Evolutionary conservation across 2,888 invertebrate species (phyloP).

Genomic region (Plusia festucae): DNA sequence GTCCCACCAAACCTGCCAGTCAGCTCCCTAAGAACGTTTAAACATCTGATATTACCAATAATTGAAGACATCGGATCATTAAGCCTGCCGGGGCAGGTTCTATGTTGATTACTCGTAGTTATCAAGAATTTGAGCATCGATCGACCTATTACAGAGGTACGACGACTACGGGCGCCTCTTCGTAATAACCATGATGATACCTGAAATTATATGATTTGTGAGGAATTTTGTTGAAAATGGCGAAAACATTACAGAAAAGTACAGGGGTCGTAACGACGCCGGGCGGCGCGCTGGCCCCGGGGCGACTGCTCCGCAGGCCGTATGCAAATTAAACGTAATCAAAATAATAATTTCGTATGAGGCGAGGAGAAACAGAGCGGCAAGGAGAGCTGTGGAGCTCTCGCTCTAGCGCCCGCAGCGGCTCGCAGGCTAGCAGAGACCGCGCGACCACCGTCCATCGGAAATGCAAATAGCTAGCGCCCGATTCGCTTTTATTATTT

Average conservation of each 20-base stretch:
- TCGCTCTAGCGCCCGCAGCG: constrained; percentile 69
- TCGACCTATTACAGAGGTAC: constrained; percentile 83
- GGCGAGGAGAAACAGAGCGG: constrained; percentile 71
- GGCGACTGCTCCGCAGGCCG: constrained; percentile 78
- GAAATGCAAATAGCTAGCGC: constrained; percentile 84
- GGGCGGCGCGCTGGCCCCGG: constrained; percentile 75
- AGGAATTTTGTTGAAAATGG: constrained; percentile 89
- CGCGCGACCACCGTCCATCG: constrained; percentile 68
- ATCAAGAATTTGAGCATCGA: constrained; percentile 86
- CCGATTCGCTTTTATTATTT: constrained; percentile 84
- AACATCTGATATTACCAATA: constrained; percentile 87
- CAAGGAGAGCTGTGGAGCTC: constrained; percentile 64
- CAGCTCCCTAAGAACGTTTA: constrained; percentile 87
- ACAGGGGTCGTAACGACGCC: constrained; percentile 85
- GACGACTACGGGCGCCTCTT: constrained; percentile 84
- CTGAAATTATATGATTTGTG: constrained; percentile 89
- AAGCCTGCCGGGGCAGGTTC: constrained; percentile 83
- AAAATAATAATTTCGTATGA: constrained; percentile 87
- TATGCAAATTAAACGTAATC: constrained; percentile 90
- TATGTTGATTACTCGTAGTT: constrained; percentile 88
- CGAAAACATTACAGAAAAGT: constrained; percentile 89
- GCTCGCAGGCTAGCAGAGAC: constrained; percentile 71
- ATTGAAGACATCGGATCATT: constrained; percentile 85
- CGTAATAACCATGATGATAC: constrained; percentile 88
- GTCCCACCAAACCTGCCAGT: constrained; percentile 71